Evolutionary conservation across 2,888 invertebrate species (phyloP).

Genomic region (Hemistola chrysoprasaria): DNA sequence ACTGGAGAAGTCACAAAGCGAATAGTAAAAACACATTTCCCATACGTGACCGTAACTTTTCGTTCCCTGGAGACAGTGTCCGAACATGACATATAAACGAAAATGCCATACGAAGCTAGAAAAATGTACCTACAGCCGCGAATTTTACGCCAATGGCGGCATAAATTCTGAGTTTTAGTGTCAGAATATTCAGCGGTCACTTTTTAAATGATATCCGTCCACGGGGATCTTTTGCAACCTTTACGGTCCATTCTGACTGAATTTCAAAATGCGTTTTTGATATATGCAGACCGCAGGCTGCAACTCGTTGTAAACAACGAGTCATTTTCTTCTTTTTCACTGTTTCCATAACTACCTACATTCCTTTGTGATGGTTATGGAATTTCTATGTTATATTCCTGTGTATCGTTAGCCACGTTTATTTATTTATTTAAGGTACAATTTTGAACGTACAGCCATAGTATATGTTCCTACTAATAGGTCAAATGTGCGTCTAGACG

Average conservation of each 20-base stretch:
- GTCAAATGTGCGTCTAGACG: too few species aligned
- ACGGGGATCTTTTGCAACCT: conserved; percentile 1
- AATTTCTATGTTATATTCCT: too few species aligned
- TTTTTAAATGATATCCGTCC: conserved; percentile 15
- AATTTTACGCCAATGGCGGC: conserved; percentile 39
- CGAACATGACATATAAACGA: conserved; percentile 56
- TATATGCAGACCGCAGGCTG: neutral
- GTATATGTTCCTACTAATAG: too few species aligned
- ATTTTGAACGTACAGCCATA: too few species aligned
- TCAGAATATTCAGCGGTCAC: conserved; percentile 19
- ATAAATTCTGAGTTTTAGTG: conserved; percentile 34
- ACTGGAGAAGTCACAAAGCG: conserved; percentile 56
- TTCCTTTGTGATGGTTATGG: too few species aligned
- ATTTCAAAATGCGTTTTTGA: conserved; percentile 3
- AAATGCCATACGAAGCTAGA: conserved; percentile 46
- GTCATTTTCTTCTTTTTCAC: too few species aligned
- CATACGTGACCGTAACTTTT: conserved; percentile 60
- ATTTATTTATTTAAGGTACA: too few species aligned
- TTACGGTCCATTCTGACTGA: conserved; percentile 4
- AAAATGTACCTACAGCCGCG: conserved; percentile 39
- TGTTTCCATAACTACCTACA: too few species aligned
- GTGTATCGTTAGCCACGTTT: too few species aligned
- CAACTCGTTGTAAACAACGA: conserved; percentile 5
- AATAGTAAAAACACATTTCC: conserved; percentile 66
- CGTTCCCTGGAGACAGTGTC: conserved; percentile 45